Evolutionary conservation across 2,113 vertebrate genomes (phyloP).

Genomic region (Embiotoca jacksoni): DNA sequence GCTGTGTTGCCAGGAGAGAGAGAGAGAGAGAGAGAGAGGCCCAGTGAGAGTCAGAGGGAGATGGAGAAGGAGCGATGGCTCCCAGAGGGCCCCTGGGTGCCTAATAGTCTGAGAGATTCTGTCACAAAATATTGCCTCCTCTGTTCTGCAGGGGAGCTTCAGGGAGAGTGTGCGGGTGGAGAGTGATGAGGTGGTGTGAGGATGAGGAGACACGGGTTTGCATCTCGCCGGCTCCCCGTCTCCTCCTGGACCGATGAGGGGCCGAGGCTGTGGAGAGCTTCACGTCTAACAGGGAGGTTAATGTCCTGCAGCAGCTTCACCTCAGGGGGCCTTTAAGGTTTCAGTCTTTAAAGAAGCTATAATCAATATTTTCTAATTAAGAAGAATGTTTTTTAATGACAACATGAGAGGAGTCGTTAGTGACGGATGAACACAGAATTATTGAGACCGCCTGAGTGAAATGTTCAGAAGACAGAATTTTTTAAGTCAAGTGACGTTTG

Average conservation of each 20-base stretch:
- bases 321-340: background rate
- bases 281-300: background rate
- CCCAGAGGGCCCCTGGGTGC: constrained; percentile 63
- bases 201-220: constrained; percentile 34
- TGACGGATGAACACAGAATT: no score
- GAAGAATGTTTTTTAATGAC: background rate
- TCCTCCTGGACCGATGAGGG: constrained; percentile 39
- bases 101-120: constrained; percentile 80
- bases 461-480: no score
- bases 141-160: constrained; percentile 69
- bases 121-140: constrained; percentile 75
- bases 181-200: constrained; percentile 37
- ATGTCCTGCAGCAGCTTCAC: no score
- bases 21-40: constrained; percentile 9
- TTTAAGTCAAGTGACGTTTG: no score
- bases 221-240: constrained; percentile 33
- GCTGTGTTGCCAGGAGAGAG: constrained; percentile 44
- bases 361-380: background rate
- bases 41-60: background rate
- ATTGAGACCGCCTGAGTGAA: no score
- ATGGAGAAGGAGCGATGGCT: constrained; percentile 43
- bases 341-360: background rate
- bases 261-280: constrained; percentile 33
- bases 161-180: constrained; percentile 58
- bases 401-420: background rate